Evolutionary conservation across 2,113 vertebrate species (phyloP).

Genomic region (Dasyornis broadbenti): DNA sequence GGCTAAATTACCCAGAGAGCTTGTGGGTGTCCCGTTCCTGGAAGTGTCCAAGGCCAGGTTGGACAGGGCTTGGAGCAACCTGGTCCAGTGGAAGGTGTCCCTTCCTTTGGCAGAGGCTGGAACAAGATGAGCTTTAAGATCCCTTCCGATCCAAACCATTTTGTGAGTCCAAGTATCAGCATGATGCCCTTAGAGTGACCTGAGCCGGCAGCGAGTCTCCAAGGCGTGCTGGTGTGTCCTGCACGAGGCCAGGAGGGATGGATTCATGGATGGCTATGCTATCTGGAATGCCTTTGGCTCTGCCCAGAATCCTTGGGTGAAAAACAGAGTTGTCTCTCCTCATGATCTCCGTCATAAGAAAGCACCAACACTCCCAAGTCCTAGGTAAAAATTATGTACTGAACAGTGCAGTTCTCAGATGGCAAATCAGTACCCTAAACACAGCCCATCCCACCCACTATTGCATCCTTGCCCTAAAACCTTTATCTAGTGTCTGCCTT

Average conservation of each 20-base stretch:
- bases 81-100: neutral
- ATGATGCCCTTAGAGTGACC: neutral
- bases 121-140: neutral
- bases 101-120: neutral
- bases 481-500: neutral
- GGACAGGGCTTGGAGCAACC: neutral
- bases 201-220: neutral
- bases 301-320: neutral
- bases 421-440: neutral
- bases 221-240: fast-evolving
- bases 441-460: neutral
- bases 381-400: neutral
- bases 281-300: neutral
- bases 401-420: neutral
- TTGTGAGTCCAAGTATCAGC: neutral
- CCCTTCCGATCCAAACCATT: neutral
- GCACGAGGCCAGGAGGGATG: neutral
- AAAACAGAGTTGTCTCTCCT: neutral
- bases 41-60: neutral
- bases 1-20: neutral
- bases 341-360: fast-evolving
- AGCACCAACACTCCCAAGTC: neutral
- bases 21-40: neutral
- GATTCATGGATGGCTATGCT: neutral
- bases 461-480: neutral